phyloP scores from a whole-genome alignment of 2,113 vertebrate species.

The Mus pahari region DNA sequence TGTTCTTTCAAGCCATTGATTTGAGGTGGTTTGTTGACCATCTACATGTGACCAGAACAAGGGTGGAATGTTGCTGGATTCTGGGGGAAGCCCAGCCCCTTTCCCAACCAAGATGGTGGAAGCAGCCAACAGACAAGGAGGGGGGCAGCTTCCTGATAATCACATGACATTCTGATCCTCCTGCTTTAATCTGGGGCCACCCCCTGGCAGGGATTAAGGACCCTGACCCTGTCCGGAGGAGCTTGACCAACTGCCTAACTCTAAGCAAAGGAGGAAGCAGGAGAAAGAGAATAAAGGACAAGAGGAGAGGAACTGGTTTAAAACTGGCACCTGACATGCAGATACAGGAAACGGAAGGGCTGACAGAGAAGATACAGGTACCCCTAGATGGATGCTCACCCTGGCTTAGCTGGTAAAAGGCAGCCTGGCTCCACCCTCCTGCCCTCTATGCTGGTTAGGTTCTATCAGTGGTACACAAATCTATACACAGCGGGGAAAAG shows the following conservation, averaged over 20 bases:
- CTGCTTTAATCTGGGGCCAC: conserved; percentile 64
- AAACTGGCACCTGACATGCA: conserved; percentile 5
- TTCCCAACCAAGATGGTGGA: background rate
- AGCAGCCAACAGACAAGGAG: background rate
- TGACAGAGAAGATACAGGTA: background rate
- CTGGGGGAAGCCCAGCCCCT: background rate
- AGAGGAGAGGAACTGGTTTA: background rate
- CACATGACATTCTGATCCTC: conserved; percentile 69
- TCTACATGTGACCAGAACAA: background rate
- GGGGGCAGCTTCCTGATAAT: conserved; percentile 57
- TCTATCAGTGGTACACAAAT: background rate
- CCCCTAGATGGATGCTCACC: background rate
- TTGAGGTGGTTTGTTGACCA: conserved; percentile 31
- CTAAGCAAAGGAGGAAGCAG: conserved; percentile 27
- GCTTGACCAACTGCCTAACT: background rate
- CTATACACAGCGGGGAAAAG: background rate
- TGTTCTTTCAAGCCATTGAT: background rate
- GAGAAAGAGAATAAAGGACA: background rate
- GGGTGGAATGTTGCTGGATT: background rate
- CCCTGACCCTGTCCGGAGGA: conserved; percentile 42
- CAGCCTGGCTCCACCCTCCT: background rate
- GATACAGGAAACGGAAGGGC: background rate
- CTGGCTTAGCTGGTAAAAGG: background rate
- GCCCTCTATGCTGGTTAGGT: background rate
- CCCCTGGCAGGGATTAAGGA: conserved; percentile 71